Percentiles rank a stretch among this genome's conserved stretches.
Conservation (phyloP, 2,797 vertebrate genomes). For the Macroramphosus scolopax region DNA sequence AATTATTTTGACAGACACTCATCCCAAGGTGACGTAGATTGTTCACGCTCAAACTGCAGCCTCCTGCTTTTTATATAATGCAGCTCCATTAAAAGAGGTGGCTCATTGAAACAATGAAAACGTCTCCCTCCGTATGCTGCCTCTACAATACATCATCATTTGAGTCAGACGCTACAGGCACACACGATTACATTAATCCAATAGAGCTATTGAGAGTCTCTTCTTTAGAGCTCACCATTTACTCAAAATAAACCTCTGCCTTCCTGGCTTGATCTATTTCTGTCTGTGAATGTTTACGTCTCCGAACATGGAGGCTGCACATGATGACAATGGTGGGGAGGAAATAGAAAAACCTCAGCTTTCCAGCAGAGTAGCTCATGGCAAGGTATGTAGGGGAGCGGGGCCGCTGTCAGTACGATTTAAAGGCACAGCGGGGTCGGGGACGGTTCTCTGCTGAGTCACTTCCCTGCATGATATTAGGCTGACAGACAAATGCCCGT, state of each 20-base stretch:
- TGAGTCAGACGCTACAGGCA: no score
- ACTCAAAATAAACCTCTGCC: slow-evolving; percentile 31
- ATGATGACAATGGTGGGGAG: slow-evolving; percentile 13
- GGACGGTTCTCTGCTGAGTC: slow-evolving; percentile 66
- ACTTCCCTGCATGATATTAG: slow-evolving; percentile 65
- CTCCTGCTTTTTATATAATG: no score
- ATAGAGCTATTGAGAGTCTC: no score
- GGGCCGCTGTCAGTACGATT: slow-evolving; percentile 67
- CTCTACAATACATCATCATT: no score
- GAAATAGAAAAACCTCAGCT: slow-evolving; percentile 32
- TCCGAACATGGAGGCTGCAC: slow-evolving; percentile 7
- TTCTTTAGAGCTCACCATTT: slow-evolving; percentile 7
- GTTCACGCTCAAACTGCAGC: no score
- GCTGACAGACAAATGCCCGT: slow-evolving; percentile 71
- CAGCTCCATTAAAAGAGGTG: no score
- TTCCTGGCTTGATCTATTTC: slow-evolving; percentile 37
- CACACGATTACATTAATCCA: no score
- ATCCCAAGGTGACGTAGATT: no score
- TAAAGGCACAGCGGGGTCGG: slow-evolving; percentile 41
- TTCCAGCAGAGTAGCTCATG: slow-evolving; percentile 55
- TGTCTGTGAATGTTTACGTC: slow-evolving; percentile 23
- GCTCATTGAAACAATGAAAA: no score
- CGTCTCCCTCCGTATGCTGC: no score
- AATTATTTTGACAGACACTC: no score
- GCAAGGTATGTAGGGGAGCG: slow-evolving; percentile 57